phyloP scores from a whole-genome alignment of 2,888 invertebrate species.

The Trichopoda pennipes region DNA sequence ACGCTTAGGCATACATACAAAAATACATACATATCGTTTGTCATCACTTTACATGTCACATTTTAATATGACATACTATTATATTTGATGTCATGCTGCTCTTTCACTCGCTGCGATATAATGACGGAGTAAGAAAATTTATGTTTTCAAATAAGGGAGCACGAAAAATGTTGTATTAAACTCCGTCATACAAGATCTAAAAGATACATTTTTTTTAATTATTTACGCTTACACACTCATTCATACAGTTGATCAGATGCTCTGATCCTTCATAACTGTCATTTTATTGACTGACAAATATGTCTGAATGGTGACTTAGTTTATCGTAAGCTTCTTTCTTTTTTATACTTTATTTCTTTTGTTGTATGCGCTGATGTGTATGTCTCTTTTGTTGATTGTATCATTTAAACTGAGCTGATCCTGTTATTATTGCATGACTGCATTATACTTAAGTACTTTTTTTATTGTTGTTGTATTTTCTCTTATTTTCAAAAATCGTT shows the following conservation, averaged over 20 bases:
- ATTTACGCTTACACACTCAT: not conserved
- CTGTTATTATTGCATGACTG: constrained; percentile 61
- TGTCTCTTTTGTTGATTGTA: constrained; percentile 23
- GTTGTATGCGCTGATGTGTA: not conserved
- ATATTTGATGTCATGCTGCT: constrained; percentile 58
- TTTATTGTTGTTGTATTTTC: not conserved
- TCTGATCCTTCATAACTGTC: constrained; percentile 57
- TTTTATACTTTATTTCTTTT: not conserved
- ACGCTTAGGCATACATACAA: constrained; percentile 19
- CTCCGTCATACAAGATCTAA: constrained; percentile 10
- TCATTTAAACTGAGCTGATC: constrained; percentile 50
- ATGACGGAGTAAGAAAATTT: constrained; percentile 21
- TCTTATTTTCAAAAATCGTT: constrained; percentile 19
- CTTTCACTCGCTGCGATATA: not conserved
- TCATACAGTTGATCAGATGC: constrained; percentile 22
- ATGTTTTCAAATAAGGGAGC: constrained; percentile 1
- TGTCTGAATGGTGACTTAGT: not conserved
- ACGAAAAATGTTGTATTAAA: constrained; percentile 9
- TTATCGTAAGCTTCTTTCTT: constrained; percentile 38
- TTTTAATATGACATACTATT: constrained; percentile 51
- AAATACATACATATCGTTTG: constrained; percentile 6
- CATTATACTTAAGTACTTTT: constrained; percentile 23
- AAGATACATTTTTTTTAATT: constrained; percentile 4
- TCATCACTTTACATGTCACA: constrained; percentile 51
- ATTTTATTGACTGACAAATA: constrained; percentile 43